Conservation (phyloP, 2,113 vertebrate species). For the Chamaea fasciata region DNA sequence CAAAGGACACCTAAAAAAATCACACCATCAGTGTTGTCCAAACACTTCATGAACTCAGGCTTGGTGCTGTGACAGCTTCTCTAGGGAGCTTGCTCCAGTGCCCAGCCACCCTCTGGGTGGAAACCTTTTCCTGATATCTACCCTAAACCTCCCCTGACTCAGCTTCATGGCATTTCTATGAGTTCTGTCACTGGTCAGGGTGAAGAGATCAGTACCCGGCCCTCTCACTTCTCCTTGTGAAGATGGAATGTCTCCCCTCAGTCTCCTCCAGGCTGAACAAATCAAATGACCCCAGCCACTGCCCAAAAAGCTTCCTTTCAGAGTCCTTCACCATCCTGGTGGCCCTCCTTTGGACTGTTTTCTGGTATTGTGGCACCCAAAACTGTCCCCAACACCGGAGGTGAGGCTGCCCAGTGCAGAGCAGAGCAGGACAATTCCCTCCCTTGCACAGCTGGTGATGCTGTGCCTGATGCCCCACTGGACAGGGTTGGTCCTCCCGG, state of each 20-base stretch:
- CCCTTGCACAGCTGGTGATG: fast-evolving
- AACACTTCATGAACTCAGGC: not conserved
- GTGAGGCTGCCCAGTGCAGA: fast-evolving
- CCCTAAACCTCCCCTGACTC: not conserved
- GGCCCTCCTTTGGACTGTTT: not conserved
- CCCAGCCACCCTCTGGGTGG: not conserved
- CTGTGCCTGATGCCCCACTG: not conserved
- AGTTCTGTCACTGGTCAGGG: not conserved
- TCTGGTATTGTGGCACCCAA: not conserved
- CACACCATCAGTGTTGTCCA: not conserved
- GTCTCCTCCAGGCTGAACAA: not conserved
- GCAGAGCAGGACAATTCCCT: not conserved
- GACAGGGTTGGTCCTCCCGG: fast-evolving
- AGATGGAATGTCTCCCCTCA: not conserved
- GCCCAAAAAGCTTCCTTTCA: not conserved
- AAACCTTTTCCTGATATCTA: not conserved
- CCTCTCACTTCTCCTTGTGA: not conserved
- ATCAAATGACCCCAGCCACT: not conserved
- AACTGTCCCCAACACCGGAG: fast-evolving
- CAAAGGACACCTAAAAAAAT: not conserved
- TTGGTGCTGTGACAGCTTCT: not conserved
- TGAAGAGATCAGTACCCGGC: not conserved
- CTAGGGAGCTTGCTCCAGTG: not conserved
- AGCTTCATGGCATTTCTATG: not conserved
- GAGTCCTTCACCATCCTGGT: not conserved